Base-by-base conservation (phyloP, 2,888 invertebrate genomes). In the Odontothrips loti region DNA sequence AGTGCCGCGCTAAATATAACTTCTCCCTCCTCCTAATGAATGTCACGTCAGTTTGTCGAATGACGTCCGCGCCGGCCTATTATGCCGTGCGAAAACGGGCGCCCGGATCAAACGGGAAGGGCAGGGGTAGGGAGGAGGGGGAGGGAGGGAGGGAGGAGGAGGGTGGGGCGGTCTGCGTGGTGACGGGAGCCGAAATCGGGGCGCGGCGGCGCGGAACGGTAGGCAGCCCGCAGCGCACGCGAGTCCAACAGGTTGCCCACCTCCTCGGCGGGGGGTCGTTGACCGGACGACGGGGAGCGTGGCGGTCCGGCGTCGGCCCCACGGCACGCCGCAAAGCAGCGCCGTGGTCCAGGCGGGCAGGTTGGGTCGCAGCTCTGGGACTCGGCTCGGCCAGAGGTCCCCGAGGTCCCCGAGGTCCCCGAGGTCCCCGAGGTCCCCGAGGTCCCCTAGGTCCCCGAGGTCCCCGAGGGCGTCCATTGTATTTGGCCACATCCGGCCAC, bases 171-270 rank as follows among this genome's bases (percentile, higher is more conserved):
- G 58, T 9, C n/a, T n/a, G n/a, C n/a, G 17, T 15, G 58, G 17
- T 4, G 15, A 20, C 10, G 58, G 58, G 15, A 58, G 58, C 58
- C 58, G 20, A 15, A 17, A 58, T 43, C 34, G 34, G 34, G 34
- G 34, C 23, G 68, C 68, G 23, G 23, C 23, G 68, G 68, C 10
- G 23, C 23, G 68, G 63, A 17, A n/a, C 9, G 58, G 58, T 63
- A n/a, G 63, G 68, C 58, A 58, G 58, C 58, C 58, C 17, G 58
- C 58, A 17, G 20, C 4, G 58, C 58, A 58, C 58, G 17, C 58
- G 58, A 58, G 68, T 75, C 23, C 27, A 75, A 75, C 68, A 75
- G 68, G 68, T 75, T 23, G 68, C 68, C 68, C 27, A 11, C 68
- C 23, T 12, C 4, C 68, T 6, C 58, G 58, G 17, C 6, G 58